These are phyloP conservation scores for Malacoctenus gilli DNA, from an alignment of 2,797 vertebrate species.

Conservation along the genomic window DNA sequence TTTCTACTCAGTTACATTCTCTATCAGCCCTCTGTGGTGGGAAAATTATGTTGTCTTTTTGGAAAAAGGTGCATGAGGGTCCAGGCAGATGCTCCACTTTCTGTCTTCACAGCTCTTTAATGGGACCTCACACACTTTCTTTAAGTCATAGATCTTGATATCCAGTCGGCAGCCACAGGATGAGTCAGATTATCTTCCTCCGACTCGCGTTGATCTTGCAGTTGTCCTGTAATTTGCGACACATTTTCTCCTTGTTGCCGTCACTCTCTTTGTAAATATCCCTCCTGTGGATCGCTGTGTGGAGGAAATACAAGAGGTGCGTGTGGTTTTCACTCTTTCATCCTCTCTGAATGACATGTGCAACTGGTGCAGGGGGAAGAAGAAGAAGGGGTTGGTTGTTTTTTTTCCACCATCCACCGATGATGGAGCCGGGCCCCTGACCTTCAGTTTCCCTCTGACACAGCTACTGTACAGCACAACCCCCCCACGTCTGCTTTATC, in stretches of 20 bases:
- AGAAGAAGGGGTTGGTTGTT: conserved; percentile 31
- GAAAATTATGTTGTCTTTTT: conserved; percentile 17
- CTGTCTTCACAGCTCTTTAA: conserved; percentile 14
- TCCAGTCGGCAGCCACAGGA: conserved; percentile 28
- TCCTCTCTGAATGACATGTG: conserved; percentile 68
- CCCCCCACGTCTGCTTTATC: conserved; percentile 48
- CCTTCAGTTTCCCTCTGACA: conserved; percentile 56
- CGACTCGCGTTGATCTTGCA: conserved; percentile 28
- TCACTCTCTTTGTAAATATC: conserved; percentile 29
- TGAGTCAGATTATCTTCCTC: conserved; percentile 41
- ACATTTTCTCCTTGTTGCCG: background rate
- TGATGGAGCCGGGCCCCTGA: conserved; percentile 27
- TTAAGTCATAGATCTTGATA: conserved; percentile 12
- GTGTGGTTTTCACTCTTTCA: conserved; percentile 58
- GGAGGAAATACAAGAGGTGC: conserved; percentile 31
- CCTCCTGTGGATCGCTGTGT: conserved; percentile 22
- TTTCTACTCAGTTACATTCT: conserved; percentile 1
- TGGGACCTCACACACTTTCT: conserved; percentile 7
- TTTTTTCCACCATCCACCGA: conserved; percentile 27
- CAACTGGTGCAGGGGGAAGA: conserved; percentile 26
- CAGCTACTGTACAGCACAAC: conserved; percentile 35
- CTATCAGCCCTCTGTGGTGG: background rate
- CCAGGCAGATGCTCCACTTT: conserved; percentile 10
- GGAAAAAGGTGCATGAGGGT: conserved; percentile 17
- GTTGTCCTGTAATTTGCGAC: conserved; percentile 25